Base-by-base conservation (phyloP, 2,888 invertebrate species). In the Rugalucina vietnamica region DNA sequence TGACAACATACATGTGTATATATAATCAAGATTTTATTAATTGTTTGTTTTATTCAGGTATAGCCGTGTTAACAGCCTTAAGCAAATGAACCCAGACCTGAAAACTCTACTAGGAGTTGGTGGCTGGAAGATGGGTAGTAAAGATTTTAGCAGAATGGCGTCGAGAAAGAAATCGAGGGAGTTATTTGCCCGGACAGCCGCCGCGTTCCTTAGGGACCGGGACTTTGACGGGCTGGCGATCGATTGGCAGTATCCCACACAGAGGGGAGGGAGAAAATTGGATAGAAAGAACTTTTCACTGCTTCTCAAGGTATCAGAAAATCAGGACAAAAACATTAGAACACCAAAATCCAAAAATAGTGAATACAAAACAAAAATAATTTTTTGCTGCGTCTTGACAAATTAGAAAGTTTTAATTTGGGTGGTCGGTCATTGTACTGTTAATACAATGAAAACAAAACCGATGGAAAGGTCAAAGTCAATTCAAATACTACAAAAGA, bases 111-210 rank as follows among this genome's bases (percentile, higher is more conserved):
- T 98, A 37, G 98, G 97, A 0, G 94, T 98, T 79, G 98, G 98
- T 21, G 98, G 98, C 0, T 98, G 98, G 98, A 98, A 98, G 0
- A 98, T 98, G 94, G 98, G 98, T 0, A 96, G 97, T 0, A 97
- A 96, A 43, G 96, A 86, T 49, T 90, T 90, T 70, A 86, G 86
- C 43, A 70, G 76, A 24, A 60, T 88, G 73, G 82, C 88, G 2
- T 37, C 82, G 4, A 71, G 82, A 5, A 70, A 75, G 39, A 60
- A 39, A 8, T 72, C 75, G 1, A 70, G 88, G 18, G 32, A 77
- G 8, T 43, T 78, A 36, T 88, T 88, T 43, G 84, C 82, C 10
- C 69, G 49, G 27, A 78, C 88, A 0, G 50, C 82, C 24, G 76
- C 77, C 0, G 81, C 82, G 21, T 88, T 84, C 43, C 79, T 88